These are phyloP conservation scores for Spodoptera exigua DNA, from an alignment of 2,888 invertebrate species.

Conservation along the genomic window DNA sequence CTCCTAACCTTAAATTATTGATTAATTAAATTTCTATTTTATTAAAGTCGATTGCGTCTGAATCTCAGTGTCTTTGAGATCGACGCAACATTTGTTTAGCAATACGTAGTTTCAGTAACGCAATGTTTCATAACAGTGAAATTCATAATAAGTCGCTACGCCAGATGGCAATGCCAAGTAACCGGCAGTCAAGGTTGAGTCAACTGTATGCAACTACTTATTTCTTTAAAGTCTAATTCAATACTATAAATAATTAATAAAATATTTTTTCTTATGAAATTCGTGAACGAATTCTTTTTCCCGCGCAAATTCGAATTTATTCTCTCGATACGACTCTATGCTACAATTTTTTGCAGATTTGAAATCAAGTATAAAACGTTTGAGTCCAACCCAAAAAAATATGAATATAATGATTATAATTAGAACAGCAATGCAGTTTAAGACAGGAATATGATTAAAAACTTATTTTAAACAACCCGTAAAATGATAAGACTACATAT, in stretches of 20 bases:
- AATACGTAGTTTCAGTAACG: constrained; percentile 72
- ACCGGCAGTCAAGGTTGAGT: constrained; percentile 67
- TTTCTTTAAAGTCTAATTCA: constrained; percentile 15
- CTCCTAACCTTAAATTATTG: neutral
- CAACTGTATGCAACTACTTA: constrained; percentile 46
- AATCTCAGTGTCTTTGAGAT: constrained; percentile 53
- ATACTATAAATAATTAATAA: constrained; percentile 4
- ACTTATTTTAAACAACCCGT: too few relatives aligned
- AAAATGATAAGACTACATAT: too few relatives aligned
- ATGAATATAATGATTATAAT: too few relatives aligned
- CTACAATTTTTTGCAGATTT: too few relatives aligned
- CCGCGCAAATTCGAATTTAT: neutral
- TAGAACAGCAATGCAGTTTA: too few relatives aligned
- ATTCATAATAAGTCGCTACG: constrained; percentile 69
- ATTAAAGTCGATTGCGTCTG: constrained; percentile 39
- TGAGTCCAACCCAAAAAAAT: too few relatives aligned
- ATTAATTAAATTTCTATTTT: constrained; percentile 16
- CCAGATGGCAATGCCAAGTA: constrained; percentile 72
- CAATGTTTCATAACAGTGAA: constrained; percentile 78
- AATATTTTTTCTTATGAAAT: constrained; percentile 3
- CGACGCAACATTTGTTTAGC: constrained; percentile 66
- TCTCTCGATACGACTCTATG: too few relatives aligned
- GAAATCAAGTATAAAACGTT: too few relatives aligned
- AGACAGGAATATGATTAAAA: too few relatives aligned
- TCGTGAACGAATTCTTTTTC: neutral